Evolutionary conservation across 2,888 invertebrate genomes (phyloP), one percentile per base, ranked within the genome.

Genomic region (Chloroclystis v-ata): DNA sequence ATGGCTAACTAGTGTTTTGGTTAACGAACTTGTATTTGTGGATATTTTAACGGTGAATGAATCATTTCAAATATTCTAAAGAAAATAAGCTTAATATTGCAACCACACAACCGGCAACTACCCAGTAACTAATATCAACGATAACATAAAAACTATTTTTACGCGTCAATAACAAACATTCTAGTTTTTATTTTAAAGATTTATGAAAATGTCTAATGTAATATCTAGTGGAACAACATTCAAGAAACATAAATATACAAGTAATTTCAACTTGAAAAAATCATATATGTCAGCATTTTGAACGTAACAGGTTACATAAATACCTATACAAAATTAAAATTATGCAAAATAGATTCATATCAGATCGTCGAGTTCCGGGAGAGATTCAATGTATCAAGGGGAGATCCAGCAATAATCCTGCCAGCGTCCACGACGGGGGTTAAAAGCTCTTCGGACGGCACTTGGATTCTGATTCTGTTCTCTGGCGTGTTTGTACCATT

Each of bases 391-490:
- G 43, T 78, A 84, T 12, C 77, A 75, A 47, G 74, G 82, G 2
- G 79, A 70, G 37, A 85, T n/a, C n/a, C n/a, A n/a, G n/a, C n/a
- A n/a, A n/a, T 83, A 5, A 85, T 84, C 47, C 89, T 87, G 1
- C 90, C 91, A 25, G 91, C 89, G 61, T 91, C 91, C 1, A 91
- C 91, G 10, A 91, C 81, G 0, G 91, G 91, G 5, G 91, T 91
- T 12, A 92, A 86, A 28, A 92, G 86, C 66, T 93, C 92, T 61
- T 93, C 93, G 0, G 90, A 90, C 41, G 91, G 92, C 35, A 94
- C 92, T 64, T 91, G 91, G 54, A 94, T 94, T 50, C 93, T 89
- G 60, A 94, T 94, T 68, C 91, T 91, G 75, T 94, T 94, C 44
- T 92, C 91, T 43, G 79, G 68, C 5, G 80, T 62, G 39, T 89